These are phyloP conservation scores for Chionis minor DNA, from an alignment of 2,113 vertebrate species.

Conservation along the genomic window DNA sequence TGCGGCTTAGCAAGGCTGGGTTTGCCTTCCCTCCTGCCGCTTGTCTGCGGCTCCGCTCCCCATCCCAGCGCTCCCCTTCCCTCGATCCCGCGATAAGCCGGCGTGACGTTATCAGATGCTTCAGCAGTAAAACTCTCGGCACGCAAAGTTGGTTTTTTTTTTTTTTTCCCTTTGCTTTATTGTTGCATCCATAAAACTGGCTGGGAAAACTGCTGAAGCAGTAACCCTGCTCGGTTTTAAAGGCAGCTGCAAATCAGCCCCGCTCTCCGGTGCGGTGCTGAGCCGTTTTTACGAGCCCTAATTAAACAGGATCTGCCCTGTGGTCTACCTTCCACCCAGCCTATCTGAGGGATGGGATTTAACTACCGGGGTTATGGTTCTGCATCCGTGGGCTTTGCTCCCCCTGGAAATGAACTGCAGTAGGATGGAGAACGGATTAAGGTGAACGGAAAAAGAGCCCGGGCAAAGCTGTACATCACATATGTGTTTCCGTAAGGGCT, in stretches of 20 bases:
- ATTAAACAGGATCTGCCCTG: slow-evolving; percentile 66
- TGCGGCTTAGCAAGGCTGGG: background rate
- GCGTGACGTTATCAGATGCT: slow-evolving; percentile 23
- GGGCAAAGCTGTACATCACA: background rate
- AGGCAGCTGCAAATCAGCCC: slow-evolving; percentile 66
- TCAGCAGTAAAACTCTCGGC: slow-evolving; percentile 31
- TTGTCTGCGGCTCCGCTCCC: background rate
- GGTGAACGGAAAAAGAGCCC: background rate
- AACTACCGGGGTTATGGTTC: slow-evolving; percentile 14
- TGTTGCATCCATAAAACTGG: slow-evolving; percentile 57
- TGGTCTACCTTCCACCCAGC: slow-evolving; percentile 54
- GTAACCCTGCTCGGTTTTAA: slow-evolving; percentile 59
- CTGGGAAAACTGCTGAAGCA: slow-evolving; percentile 67
- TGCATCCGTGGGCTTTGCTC: background rate
- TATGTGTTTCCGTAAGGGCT: background rate
- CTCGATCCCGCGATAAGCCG: background rate
- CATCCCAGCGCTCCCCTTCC: background rate
- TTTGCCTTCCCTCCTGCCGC: background rate
- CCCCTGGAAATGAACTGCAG: background rate
- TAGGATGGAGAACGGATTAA: background rate
- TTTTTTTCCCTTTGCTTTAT: background rate
- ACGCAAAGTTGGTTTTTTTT: background rate
- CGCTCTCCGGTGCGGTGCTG: background rate
- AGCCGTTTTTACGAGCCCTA: slow-evolving; percentile 51
- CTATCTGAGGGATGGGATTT: slow-evolving; percentile 36